Conservation (phyloP, 2,888 invertebrate species). For the Sipha maydis region DNA sequence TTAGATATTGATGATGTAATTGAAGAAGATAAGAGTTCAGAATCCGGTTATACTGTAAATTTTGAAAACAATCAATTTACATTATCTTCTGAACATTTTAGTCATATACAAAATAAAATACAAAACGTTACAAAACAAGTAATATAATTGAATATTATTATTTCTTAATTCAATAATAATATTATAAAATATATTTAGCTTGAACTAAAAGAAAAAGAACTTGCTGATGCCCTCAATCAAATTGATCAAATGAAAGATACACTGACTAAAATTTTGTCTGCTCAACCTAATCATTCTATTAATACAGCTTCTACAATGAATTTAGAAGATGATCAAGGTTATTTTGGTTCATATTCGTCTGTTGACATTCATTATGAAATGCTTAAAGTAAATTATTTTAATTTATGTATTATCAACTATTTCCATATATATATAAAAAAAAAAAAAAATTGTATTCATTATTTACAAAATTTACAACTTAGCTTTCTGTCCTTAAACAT, state of each 20-base stretch:
- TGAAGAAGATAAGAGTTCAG: slow-evolving; percentile 51
- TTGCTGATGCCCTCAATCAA: slow-evolving; percentile 65
- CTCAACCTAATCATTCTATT: slow-evolving; percentile 67
- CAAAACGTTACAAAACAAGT: slow-evolving; percentile 58
- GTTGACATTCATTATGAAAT: slow-evolving; percentile 85
- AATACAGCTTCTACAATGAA: slow-evolving; percentile 66
- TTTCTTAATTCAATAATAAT: background rate
- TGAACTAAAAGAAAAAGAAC: slow-evolving; percentile 62
- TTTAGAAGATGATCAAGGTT: slow-evolving; percentile 73
- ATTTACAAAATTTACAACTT: too few species aligned
- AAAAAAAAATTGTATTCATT: background rate
- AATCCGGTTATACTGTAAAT: slow-evolving; percentile 56
- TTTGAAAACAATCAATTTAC: slow-evolving; percentile 61
- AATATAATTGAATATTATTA: background rate
- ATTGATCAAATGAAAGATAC: slow-evolving; percentile 67
- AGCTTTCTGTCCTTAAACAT: too few species aligned
- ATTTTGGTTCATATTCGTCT: slow-evolving; percentile 70
- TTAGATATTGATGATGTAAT: slow-evolving; percentile 54
- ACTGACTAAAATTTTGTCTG: slow-evolving; percentile 66
- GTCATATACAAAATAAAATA: slow-evolving; percentile 60
- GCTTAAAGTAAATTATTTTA: slow-evolving; percentile 76
- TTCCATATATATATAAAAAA: too few species aligned
- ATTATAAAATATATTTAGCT: slow-evolving; percentile 56
- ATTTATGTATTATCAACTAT: background rate
- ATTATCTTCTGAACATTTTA: slow-evolving; percentile 60